Conservation (phyloP, 2,888 invertebrate species). For the Boloria euphrosyne region DNA sequence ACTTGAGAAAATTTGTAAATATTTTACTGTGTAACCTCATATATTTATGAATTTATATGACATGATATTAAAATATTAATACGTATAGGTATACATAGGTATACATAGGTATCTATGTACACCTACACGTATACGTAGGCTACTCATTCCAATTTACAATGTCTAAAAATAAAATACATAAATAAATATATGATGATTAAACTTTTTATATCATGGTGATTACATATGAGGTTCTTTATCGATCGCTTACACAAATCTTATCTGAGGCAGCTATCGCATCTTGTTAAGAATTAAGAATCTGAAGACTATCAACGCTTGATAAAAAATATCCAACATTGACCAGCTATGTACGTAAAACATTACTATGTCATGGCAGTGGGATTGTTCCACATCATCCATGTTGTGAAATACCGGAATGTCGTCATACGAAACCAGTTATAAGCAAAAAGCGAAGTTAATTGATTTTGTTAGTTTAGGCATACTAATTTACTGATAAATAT, state of each 20-base stretch:
- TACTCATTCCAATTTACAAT: not conserved
- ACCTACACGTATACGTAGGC: too few relatives aligned
- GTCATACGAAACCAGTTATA: conserved; percentile 59
- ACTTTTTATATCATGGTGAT: conserved; percentile 7
- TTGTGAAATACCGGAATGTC: conserved; percentile 60
- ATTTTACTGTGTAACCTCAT: too few relatives aligned
- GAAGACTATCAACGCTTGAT: conserved; percentile 34
- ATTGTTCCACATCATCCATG: conserved; percentile 43
- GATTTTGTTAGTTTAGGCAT: conserved; percentile 76
- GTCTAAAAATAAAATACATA: conserved; percentile 1
- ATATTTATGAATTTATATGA: too few relatives aligned
- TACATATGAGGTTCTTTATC: conserved; percentile 19
- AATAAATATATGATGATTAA: conserved; percentile 16
- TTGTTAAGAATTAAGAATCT: conserved; percentile 36
- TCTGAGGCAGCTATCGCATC: conserved; percentile 26
- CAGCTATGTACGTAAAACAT: conserved; percentile 47
- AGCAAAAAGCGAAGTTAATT: conserved; percentile 68
- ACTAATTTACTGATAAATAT: conserved; percentile 77
- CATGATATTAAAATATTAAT: too few relatives aligned
- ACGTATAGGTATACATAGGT: too few relatives aligned
- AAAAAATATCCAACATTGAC: conserved; percentile 40
- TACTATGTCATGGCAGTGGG: conserved; percentile 45
- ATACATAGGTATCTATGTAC: too few relatives aligned
- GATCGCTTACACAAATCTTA: conserved; percentile 26
- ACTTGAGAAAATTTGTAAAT: too few relatives aligned